Evolutionary conservation across 2,888 invertebrate genomes (phyloP).

Genomic region (Leptinotarsa juncta): DNA sequence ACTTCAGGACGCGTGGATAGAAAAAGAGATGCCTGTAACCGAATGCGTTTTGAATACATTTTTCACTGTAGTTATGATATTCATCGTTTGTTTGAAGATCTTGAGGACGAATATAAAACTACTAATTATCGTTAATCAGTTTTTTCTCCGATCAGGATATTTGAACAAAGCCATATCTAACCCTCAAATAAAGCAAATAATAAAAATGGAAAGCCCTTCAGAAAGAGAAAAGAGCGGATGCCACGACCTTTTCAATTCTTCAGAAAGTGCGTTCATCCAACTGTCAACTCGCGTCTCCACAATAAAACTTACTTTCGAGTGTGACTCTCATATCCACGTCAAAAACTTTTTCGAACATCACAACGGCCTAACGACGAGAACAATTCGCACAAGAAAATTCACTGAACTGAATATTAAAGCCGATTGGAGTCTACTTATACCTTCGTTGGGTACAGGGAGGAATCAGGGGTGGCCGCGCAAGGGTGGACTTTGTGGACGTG

Average conservation of each 20-base stretch:
- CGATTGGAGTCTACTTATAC: conserved; percentile 42
- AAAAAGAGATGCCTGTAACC: too few relatives aligned
- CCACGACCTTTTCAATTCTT: not conserved
- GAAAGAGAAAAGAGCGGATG: not conserved
- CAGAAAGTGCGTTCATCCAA: not conserved
- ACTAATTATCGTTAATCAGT: too few relatives aligned
- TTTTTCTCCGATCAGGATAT: too few relatives aligned
- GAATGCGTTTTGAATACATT: too few relatives aligned
- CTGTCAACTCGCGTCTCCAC: not conserved
- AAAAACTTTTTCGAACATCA: not conserved
- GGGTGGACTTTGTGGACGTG: too few relatives aligned
- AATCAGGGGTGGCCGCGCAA: not conserved
- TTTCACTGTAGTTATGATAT: too few relatives aligned
- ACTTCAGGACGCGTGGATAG: too few relatives aligned
- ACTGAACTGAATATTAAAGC: conserved; percentile 40
- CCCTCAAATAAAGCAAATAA: too few relatives aligned
- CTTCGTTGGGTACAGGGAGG: conserved; percentile 29
- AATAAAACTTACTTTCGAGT: conserved; percentile 9
- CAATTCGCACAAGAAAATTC: conserved; percentile 35
- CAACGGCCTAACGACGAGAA: conserved; percentile 19
- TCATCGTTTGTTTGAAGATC: too few relatives aligned
- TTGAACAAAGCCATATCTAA: too few relatives aligned
- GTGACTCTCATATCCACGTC: not conserved
- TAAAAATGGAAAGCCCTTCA: too few relatives aligned
- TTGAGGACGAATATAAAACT: too few relatives aligned